A percentile compares a stretch with the other conserved stretches of the same genome.
These are phyloP conservation scores for Drosophila takahashii DNA, from an alignment of 1,140 invertebrate species.

Conservation along the genomic window DNA sequence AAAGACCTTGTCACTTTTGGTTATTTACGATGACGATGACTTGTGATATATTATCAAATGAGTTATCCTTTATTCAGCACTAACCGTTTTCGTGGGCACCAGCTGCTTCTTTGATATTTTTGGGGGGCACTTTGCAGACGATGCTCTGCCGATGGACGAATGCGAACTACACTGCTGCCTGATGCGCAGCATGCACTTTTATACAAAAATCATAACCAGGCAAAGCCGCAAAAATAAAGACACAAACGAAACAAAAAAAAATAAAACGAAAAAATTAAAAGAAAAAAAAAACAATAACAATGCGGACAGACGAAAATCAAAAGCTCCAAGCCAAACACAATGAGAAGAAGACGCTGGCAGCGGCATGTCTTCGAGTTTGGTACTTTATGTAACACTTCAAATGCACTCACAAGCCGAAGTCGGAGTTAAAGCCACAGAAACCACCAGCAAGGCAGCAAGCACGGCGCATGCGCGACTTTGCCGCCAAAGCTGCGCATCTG, in stretches of 20 bases:
- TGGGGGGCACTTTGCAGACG: constrained; percentile 47
- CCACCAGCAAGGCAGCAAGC: constrained; percentile 35
- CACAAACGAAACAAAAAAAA: constrained; percentile 36
- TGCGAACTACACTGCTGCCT: constrained; percentile 74
- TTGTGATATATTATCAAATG: not conserved
- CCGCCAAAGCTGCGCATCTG: constrained; percentile 34
- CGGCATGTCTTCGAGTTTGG: constrained; percentile 46
- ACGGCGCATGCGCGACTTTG: constrained; percentile 27
- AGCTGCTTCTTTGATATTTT: constrained; percentile 38
- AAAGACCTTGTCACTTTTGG: not conserved
- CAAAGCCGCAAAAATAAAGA: constrained; percentile 54
- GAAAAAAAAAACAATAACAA: constrained; percentile 26
- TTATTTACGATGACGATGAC: not conserved
- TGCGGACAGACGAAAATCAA: constrained; percentile 44
- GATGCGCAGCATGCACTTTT: constrained; percentile 75
- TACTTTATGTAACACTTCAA: constrained; percentile 78
- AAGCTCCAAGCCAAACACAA: constrained; percentile 65
- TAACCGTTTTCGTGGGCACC: constrained; percentile 72
- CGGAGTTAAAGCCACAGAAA: constrained; percentile 15
- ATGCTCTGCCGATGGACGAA: constrained; percentile 74
- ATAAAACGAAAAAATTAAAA: no score
- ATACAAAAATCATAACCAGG: constrained; percentile 72
- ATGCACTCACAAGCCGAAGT: constrained; percentile 61
- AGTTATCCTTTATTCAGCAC: constrained; percentile 39
- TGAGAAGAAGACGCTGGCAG: constrained; percentile 47